Evolutionary conservation across 2,888 invertebrate species (phyloP).

Genomic region (Athetis lepigone): DNA sequence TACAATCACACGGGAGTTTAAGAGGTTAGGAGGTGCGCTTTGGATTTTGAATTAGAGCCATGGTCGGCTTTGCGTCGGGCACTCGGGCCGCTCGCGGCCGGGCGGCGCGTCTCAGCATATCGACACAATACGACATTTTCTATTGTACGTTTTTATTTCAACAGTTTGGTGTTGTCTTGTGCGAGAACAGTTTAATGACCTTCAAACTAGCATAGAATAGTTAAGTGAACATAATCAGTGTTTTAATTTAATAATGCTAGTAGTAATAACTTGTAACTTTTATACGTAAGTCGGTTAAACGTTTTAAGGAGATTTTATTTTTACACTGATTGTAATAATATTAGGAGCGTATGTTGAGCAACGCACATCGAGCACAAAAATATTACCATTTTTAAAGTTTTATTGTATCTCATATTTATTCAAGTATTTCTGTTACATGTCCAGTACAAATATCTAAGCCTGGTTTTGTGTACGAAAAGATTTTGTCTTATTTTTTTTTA

Average conservation of each 20-base stretch:
- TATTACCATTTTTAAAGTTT: constrained; percentile 47
- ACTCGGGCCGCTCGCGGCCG: constrained; percentile 57
- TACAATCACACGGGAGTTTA: constrained; percentile 95
- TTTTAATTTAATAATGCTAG: constrained; percentile 67
- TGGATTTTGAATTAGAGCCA: constrained; percentile 71
- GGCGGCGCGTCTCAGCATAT: constrained; percentile 79
- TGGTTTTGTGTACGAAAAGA: constrained; percentile 13
- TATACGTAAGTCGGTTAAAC: constrained; percentile 82
- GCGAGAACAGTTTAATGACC: constrained; percentile 69
- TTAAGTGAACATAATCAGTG: constrained; percentile 67
- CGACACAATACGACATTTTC: constrained; percentile 78
- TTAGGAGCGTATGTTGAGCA: constrained; percentile 68
- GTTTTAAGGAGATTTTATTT: constrained; percentile 82
- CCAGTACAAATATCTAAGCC: constrained; percentile 21
- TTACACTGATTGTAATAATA: constrained; percentile 80
- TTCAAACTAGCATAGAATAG: constrained; percentile 60
- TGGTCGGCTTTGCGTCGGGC: constrained; percentile 66
- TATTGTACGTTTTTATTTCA: constrained; percentile 76
- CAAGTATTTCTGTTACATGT: constrained; percentile 11
- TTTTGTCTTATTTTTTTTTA: constrained; percentile 28
- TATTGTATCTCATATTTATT: constrained; percentile 8
- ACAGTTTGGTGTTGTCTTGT: constrained; percentile 86
- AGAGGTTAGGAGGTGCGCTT: constrained; percentile 55
- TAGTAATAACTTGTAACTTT: constrained; percentile 75
- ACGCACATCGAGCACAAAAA: constrained; percentile 81